Conservation (phyloP, 2,113 vertebrate genomes). For the Anser cygnoides region DNA sequence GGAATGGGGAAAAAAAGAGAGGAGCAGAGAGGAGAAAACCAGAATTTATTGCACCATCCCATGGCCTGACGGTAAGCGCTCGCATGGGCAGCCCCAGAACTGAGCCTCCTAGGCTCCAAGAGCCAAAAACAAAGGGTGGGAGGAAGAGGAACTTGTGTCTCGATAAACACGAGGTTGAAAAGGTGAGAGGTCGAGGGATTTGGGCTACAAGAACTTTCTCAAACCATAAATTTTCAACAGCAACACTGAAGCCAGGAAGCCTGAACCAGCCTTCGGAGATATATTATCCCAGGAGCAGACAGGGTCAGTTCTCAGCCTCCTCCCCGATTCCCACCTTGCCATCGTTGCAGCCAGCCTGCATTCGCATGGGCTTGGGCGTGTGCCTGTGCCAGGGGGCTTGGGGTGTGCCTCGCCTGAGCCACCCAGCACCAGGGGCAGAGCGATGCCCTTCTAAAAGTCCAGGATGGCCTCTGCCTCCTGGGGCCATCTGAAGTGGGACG, state of each 20-base stretch:
- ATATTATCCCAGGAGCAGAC: conserved; percentile 55
- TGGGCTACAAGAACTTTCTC: conserved; percentile 75
- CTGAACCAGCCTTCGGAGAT: conserved; percentile 43
- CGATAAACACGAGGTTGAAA: conserved; percentile 66
- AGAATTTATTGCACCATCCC: background rate
- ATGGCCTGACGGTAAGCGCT: fast-evolving
- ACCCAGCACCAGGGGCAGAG: background rate
- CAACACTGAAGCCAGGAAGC: conserved; percentile 61
- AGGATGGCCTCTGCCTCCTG: background rate
- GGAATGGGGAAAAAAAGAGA: background rate
- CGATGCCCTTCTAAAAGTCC: background rate
- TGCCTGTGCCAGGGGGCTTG: fast-evolving
- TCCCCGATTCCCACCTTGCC: conserved; percentile 13
- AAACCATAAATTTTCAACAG: conserved; percentile 77
- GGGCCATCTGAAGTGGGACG: background rate
- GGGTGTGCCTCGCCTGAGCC: background rate
- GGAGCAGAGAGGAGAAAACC: background rate
- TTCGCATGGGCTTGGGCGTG: fast-evolving
- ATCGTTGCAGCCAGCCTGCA: fast-evolving
- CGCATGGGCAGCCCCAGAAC: background rate
- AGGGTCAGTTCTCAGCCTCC: conserved; percentile 38
- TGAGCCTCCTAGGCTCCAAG: background rate
- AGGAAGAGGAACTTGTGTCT: conserved; percentile 55
- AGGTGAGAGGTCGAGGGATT: conserved; percentile 60
- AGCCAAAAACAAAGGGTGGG: conserved; percentile 40